A percentile compares a stretch with the other conserved stretches of the same genome.
phyloP scores from a whole-genome alignment of 2,888 invertebrate species.

The Gastrophysa polygoni region DNA sequence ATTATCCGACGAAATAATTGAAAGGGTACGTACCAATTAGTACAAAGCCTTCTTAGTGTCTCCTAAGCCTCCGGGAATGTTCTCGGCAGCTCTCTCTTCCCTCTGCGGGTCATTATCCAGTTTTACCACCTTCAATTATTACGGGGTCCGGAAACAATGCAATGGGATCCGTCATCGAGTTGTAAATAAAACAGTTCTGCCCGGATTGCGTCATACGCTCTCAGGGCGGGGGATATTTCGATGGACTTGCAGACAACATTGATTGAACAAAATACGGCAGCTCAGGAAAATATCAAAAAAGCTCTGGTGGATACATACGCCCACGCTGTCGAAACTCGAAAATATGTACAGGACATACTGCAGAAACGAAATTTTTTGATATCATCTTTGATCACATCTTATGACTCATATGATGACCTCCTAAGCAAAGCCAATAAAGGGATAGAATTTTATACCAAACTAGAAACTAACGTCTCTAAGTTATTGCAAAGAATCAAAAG shows the following conservation, averaged over 20 bases:
- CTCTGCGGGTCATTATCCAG: constrained; percentile 6
- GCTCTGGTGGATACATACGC: constrained; percentile 93
- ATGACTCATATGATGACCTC: constrained; percentile 90
- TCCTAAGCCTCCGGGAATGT: not conserved
- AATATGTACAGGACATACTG: constrained; percentile 75
- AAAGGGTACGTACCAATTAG: not conserved
- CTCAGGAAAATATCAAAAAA: constrained; percentile 91
- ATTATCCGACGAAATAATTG: not conserved
- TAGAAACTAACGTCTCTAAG: constrained; percentile 81
- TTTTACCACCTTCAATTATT: constrained; percentile 10
- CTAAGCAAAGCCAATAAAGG: constrained; percentile 87
- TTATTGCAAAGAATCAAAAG: constrained; percentile 78
- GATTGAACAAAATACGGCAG: constrained; percentile 88
- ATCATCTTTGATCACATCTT: constrained; percentile 76
- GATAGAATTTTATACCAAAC: constrained; percentile 87
- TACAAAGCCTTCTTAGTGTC: not conserved
- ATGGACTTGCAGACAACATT: constrained; percentile 69
- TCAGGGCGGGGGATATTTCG: no score
- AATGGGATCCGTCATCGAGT: constrained; percentile 16
- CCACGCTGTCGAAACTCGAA: constrained; percentile 80
- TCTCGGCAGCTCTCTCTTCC: not conserved
- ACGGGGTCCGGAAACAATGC: constrained; percentile 3
- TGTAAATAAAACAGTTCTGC: constrained; percentile 2
- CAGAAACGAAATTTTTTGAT: constrained; percentile 72
- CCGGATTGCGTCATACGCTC: no score